These are phyloP conservation scores for Aurelia sp. DNA, from an alignment of 30 jellyfish, hydroid and myxozoan genomes.

Conservation along the genomic window DNA sequence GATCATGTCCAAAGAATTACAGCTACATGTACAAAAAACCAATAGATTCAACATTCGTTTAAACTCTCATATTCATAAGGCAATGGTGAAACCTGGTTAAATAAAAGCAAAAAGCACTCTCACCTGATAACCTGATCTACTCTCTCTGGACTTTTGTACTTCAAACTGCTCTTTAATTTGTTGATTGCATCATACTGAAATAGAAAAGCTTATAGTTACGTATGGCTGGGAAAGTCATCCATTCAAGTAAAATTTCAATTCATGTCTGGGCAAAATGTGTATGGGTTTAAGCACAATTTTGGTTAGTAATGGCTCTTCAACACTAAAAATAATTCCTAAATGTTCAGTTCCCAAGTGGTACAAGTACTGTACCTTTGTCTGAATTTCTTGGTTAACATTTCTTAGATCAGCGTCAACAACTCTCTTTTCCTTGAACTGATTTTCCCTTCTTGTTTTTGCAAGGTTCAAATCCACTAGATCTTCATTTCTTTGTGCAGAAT, in stretches of 20 bases:
- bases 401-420: slow-evolving; percentile 41
- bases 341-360: too few species aligned
- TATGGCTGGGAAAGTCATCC: too few species aligned
- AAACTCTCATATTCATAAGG: too few species aligned
- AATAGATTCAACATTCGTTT: too few species aligned
- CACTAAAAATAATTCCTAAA: too few species aligned
- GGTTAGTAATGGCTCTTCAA: too few species aligned
- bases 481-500: slow-evolving; percentile 15
- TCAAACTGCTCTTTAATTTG: slow-evolving; percentile 41
- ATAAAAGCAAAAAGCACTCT: background rate
- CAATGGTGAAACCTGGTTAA: too few species aligned
- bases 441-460: slow-evolving; percentile 32
- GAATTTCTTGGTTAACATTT: slow-evolving; percentile 34
- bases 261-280: too few species aligned
- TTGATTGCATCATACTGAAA: slow-evolving; percentile 53
- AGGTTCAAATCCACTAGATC: slow-evolving; percentile 8
- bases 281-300: too few species aligned
- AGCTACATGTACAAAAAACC: too few species aligned
- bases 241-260: too few species aligned
- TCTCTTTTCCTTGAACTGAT: slow-evolving; percentile 30
- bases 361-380: slow-evolving; percentile 18
- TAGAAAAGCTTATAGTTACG: background rate
- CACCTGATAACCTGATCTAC: slow-evolving; percentile 59
- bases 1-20: too few species aligned
- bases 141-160: slow-evolving; percentile 41